Evolutionary conservation across 2,113 vertebrate species (phyloP).

Genomic region (Ardeotis arabs): DNA sequence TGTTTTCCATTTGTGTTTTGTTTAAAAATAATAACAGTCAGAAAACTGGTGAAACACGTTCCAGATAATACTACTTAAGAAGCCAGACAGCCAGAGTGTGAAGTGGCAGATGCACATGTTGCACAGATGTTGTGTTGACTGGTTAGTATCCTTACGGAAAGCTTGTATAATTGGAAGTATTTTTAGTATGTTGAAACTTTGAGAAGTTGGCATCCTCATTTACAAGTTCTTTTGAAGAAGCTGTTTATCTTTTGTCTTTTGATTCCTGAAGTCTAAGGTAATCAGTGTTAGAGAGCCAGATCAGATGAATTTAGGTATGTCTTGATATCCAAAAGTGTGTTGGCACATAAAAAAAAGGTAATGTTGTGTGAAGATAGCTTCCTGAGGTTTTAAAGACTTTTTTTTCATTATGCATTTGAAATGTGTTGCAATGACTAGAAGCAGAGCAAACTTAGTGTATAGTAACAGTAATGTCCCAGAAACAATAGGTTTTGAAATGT

Average conservation of each 20-base stretch:
- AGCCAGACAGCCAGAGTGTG: constrained; percentile 52
- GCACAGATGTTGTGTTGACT: constrained; percentile 52
- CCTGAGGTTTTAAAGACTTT: neutral
- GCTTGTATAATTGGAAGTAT: constrained; percentile 33
- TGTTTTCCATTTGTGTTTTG: constrained; percentile 19
- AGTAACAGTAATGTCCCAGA: neutral
- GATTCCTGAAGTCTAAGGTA: constrained; percentile 10
- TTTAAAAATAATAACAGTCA: constrained; percentile 1
- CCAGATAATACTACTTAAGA: constrained; percentile 64
- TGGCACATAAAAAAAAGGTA: neutral
- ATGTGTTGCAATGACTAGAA: neutral
- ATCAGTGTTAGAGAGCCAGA: neutral
- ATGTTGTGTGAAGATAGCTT: neutral
- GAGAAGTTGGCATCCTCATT: constrained; percentile 19
- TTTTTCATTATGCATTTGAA: neutral
- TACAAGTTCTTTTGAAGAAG: constrained; percentile 45
- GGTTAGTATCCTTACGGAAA: constrained; percentile 26
- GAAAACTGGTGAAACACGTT: constrained; percentile 36
- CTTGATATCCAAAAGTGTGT: neutral
- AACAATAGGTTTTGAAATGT: neutral
- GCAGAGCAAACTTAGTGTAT: neutral
- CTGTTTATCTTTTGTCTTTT: constrained; percentile 23
- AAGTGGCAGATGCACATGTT: constrained; percentile 56
- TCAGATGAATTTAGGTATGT: neutral
- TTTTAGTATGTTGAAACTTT: constrained; percentile 36